A percentile compares a stretch with the other conserved stretches of the same genome.
Evolutionary conservation across 1,140 invertebrate species (phyloP).

Genomic region (Dufourea novaeangliae): DNA sequence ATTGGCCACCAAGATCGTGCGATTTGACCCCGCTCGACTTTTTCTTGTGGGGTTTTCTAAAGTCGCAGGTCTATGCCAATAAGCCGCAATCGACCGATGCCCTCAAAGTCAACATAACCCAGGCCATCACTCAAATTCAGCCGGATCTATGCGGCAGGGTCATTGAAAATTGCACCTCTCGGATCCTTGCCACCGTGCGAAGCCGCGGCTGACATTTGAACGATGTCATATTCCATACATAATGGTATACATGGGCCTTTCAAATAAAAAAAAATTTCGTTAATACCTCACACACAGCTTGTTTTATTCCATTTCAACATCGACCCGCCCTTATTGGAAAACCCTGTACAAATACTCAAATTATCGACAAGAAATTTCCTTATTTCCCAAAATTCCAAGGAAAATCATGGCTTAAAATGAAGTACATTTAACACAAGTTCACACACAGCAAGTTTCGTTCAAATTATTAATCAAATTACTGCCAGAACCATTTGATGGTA

Average conservation of each 20-base stretch:
- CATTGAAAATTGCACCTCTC: conserved; percentile 2
- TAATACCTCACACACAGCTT: too few relatives aligned
- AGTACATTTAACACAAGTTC: background rate
- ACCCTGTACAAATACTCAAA: background rate
- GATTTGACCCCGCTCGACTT: conserved; percentile 14
- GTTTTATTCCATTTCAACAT: background rate
- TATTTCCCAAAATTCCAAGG: background rate
- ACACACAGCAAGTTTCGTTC: background rate
- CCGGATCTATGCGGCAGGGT: conserved; percentile 2
- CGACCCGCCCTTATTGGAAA: background rate
- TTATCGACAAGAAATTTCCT: background rate
- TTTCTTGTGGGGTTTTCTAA: conserved; percentile 2
- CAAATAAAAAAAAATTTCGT: background rate
- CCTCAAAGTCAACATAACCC: background rate
- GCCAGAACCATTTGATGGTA: conserved; percentile 3
- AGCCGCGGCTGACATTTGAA: background rate
- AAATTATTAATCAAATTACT: conserved; percentile 1
- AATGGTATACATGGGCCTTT: background rate
- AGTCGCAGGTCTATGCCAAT: background rate
- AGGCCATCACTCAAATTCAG: conserved; percentile 21
- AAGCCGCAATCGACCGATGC: background rate
- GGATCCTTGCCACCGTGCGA: background rate
- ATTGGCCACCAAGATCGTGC: too few relatives aligned
- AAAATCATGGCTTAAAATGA: background rate
- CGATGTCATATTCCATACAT: background rate